phyloP scores from a whole-genome alignment of 2,888 invertebrate genomes.

The Drepanosiphum platanoidis region DNA sequence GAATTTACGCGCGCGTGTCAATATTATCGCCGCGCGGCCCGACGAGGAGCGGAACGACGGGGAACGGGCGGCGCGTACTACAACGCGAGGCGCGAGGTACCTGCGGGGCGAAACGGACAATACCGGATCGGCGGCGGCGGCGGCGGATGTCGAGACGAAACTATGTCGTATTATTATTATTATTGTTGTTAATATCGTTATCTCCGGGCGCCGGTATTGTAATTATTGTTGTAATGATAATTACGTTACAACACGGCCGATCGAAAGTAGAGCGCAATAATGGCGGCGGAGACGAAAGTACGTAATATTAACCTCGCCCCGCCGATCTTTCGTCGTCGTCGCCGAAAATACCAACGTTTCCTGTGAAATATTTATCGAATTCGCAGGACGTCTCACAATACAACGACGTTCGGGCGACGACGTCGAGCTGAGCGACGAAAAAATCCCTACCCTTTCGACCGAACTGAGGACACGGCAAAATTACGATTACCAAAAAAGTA shows the following conservation, averaged over 20 bases:
- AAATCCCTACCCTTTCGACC: too few species aligned
- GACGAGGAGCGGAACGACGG: background rate
- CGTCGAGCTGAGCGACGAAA: too few species aligned
- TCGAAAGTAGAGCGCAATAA: background rate
- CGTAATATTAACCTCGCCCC: too few species aligned
- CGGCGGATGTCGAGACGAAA: background rate
- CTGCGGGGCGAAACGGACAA: background rate
- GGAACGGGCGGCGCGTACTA: background rate
- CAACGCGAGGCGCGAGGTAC: background rate
- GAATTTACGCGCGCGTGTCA: conserved; percentile 33
- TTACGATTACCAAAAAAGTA: too few species aligned
- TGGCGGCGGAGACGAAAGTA: background rate
- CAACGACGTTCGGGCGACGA: too few species aligned
- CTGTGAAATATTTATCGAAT: too few species aligned
- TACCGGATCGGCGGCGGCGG: too few species aligned
- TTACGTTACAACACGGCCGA: background rate
- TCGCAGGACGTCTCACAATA: too few species aligned
- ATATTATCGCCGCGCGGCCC: background rate
- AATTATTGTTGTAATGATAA: background rate
- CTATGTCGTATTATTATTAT: background rate
- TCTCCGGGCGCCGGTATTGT: background rate
- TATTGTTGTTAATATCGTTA: background rate
- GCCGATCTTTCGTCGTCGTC: too few species aligned
- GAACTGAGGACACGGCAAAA: too few species aligned
- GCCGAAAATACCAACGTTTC: too few species aligned